Percentiles rank a stretch among this genome's conserved stretches.
phyloP scores from a whole-genome alignment of 2,113 vertebrate genomes.

The Vireo altiloquus region DNA sequence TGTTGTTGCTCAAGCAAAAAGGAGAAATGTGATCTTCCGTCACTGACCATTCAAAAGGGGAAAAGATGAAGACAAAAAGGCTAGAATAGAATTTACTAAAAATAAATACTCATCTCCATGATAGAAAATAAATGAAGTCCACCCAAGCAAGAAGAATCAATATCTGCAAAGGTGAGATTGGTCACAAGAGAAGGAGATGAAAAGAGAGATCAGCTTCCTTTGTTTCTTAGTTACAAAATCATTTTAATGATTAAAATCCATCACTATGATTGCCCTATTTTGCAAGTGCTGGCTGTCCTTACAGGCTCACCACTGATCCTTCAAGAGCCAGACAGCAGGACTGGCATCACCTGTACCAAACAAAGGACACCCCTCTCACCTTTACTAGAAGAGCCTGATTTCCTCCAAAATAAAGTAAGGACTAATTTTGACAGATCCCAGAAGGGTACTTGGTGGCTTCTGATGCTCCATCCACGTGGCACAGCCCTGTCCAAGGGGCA shows the following conservation, averaged over 20 bases:
- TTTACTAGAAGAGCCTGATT: slow-evolving; percentile 25
- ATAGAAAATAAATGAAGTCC: slow-evolving; percentile 22
- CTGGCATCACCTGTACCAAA: neutral
- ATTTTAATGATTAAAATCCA: slow-evolving; percentile 65
- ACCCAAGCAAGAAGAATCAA: neutral
- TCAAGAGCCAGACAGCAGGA: neutral
- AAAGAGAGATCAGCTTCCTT: slow-evolving; percentile 13
- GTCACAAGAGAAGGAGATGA: neutral
- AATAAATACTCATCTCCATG: neutral
- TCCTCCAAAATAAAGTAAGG: slow-evolving; percentile 23
- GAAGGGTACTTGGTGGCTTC: neutral
- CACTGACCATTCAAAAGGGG: neutral
- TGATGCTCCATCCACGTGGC: slow-evolving; percentile 15
- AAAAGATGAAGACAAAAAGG: neutral
- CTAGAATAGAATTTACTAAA: neutral
- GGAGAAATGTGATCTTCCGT: neutral
- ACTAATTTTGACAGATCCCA: neutral
- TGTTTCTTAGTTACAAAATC: slow-evolving; percentile 64
- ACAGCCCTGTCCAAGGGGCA: accelerated
- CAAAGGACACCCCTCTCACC: neutral
- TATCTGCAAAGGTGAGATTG: slow-evolving; percentile 26
- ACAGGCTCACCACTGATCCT: slow-evolving; percentile 1
- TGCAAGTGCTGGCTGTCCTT: neutral
- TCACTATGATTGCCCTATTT: neutral
- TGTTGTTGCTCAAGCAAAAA: neutral